Conservation (phyloP, 2,888 invertebrate genomes). For the Rhagophthalmus giganteus region DNA sequence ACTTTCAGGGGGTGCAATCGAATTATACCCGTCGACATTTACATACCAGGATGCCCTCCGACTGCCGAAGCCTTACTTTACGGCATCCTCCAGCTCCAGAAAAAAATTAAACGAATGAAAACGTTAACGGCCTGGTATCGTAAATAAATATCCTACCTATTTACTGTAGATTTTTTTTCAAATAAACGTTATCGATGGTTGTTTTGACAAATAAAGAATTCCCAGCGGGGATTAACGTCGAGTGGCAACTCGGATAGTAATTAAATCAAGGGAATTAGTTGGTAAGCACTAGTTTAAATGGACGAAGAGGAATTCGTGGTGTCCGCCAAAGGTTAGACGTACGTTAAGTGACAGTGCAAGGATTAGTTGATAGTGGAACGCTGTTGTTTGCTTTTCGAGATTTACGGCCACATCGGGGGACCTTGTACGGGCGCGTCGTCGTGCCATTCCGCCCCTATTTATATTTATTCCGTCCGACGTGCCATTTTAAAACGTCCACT, state of each 20-base stretch:
- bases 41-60: constrained; percentile 94
- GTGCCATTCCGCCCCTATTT: background rate
- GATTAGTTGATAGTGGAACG: constrained; percentile 8
- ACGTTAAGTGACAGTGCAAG: constrained; percentile 5
- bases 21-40: constrained; percentile 83
- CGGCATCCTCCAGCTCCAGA: constrained; percentile 81
- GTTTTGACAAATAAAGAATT: background rate
- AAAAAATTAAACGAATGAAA: constrained; percentile 80
- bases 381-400: constrained; percentile 12
- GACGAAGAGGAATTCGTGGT: constrained; percentile 7
- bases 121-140: constrained; percentile 56
- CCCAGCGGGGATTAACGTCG: too few relatives aligned
- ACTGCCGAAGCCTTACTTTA: constrained; percentile 90
- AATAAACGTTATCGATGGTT: constrained; percentile 1
- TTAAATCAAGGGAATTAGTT: constrained; percentile 8
- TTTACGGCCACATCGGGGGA: constrained; percentile 1
- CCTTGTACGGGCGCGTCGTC: background rate
- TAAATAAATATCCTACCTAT: too few relatives aligned
- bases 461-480: background rate
- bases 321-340: constrained; percentile 1
- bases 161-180: too few relatives aligned
- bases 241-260: background rate
- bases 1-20: constrained; percentile 70
- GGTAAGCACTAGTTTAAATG: constrained; percentile 11
- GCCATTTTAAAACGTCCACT: too few relatives aligned